Evolutionary conservation across 2,113 vertebrate species (phyloP).

Genomic region (Litocranius walleri): DNA sequence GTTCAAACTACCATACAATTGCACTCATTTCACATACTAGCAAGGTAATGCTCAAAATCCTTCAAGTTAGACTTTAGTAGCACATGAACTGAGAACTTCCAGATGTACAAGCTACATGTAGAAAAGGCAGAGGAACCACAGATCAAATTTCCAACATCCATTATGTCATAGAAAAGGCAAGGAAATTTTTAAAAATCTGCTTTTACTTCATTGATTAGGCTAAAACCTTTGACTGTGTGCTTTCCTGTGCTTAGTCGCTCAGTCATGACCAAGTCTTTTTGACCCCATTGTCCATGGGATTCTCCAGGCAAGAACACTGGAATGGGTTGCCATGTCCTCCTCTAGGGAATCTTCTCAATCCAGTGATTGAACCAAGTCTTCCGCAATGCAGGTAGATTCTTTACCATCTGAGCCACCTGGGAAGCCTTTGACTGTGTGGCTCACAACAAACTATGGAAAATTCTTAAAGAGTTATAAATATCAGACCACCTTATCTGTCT

Average conservation of each 20-base stretch:
- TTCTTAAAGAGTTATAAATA: background rate
- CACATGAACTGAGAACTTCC: background rate
- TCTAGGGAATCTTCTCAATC: background rate
- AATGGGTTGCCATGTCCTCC: background rate
- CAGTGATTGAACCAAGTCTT: background rate
- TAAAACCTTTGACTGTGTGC: background rate
- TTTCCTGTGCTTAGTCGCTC: accelerated
- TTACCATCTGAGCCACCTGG: background rate
- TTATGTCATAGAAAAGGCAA: background rate
- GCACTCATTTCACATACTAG: background rate
- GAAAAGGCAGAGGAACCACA: background rate
- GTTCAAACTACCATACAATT: background rate
- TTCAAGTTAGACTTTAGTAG: background rate
- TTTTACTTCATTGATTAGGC: background rate
- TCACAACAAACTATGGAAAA: background rate
- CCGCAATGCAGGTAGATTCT: accelerated
- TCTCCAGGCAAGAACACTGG: background rate
- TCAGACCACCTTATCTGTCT: background rate
- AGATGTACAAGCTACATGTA: background rate
- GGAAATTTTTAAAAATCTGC: background rate
- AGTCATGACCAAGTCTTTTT: background rate
- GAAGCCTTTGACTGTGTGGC: background rate
- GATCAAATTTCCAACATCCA: background rate
- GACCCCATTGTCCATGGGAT: background rate
- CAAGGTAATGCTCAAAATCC: background rate